Conservation (phyloP, 2,113 vertebrate species). For the Grallaria varia region DNA sequence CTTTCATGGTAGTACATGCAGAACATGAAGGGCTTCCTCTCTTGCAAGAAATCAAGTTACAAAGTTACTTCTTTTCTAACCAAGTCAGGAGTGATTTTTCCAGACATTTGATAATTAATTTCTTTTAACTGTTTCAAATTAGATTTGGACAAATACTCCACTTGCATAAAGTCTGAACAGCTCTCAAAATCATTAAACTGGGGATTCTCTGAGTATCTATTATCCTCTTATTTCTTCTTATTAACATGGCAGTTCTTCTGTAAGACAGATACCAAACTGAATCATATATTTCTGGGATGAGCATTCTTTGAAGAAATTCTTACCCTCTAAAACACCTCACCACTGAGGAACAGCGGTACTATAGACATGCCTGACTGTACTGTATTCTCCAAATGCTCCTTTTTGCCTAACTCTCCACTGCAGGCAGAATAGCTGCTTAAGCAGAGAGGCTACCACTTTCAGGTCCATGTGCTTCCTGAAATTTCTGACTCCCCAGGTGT, state of each 20-base stretch:
- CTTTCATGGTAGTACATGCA: neutral
- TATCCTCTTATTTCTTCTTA: neutral
- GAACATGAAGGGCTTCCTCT: neutral
- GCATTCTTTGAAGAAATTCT: neutral
- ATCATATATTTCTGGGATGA: neutral
- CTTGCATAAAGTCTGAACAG: neutral
- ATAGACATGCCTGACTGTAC: neutral
- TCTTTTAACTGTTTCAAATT: neutral
- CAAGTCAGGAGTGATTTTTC: neutral
- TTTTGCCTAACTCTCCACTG: neutral
- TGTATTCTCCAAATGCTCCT: neutral
- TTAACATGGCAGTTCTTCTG: neutral
- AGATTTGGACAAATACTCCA: neutral
- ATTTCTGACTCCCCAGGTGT: neutral
- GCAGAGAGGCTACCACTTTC: neutral
- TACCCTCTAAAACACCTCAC: neutral
- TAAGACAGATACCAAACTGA: neutral
- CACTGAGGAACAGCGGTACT: neutral
- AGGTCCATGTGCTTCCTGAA: accelerated
- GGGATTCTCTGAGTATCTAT: neutral
- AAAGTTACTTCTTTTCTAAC: neutral
- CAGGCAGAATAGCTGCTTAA: neutral
- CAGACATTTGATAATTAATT: neutral
- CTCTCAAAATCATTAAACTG: neutral
- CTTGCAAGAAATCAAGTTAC: neutral